Base-by-base conservation (phyloP, 2,113 vertebrate genomes). In the Eleginops maclovinus region DNA sequence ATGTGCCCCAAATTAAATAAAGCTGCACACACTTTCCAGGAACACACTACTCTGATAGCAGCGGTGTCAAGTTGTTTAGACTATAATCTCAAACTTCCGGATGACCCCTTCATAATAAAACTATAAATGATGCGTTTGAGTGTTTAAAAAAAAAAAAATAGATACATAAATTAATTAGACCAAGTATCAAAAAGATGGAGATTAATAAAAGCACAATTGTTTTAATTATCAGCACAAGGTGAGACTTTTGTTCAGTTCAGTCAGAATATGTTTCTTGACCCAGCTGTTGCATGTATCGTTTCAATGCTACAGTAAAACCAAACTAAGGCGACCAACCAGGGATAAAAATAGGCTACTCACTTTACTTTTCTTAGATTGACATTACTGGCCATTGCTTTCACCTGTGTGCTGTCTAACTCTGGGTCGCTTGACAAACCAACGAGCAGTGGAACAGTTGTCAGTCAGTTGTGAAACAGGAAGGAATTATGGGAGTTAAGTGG, bases 21-120 rank as follows among this genome's bases (percentile, higher is more conserved):
- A 85, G 70, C 77, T 60, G 44, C 62, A 61, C 72, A 84, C 87
- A 90, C 83, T 91, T 89, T 89, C 60, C 87, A 71, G 87, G 79
- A 88, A 84, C 85, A 85, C 88, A 74, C 77, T 86, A 66, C 47
- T 90, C 80, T 76, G 54, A 72, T 22, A 65, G 28, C 65, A 64
- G 55, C 62, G 11, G 0, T 5, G 75, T 88, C 84, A 88, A 77
- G 46, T 51, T 66, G 21, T 2, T 31, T 12, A 17, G 12, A n/a
- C 16, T 61, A 13, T 40, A 19, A 77, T 51, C 53, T 43, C 24
- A 7, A 1, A 69, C 72, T 87, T 92, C 90, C 89, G 86, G 76
- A 2, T 9, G 1, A 0, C 1, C 51, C 83, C 21, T 90, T 81
- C 91, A 91, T 19, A 91, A 84, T 92, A 93, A 93, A 84, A 71